Evolutionary conservation across 2,888 invertebrate species (phyloP).

Genomic region (Macrostomum cliftonense): DNA sequence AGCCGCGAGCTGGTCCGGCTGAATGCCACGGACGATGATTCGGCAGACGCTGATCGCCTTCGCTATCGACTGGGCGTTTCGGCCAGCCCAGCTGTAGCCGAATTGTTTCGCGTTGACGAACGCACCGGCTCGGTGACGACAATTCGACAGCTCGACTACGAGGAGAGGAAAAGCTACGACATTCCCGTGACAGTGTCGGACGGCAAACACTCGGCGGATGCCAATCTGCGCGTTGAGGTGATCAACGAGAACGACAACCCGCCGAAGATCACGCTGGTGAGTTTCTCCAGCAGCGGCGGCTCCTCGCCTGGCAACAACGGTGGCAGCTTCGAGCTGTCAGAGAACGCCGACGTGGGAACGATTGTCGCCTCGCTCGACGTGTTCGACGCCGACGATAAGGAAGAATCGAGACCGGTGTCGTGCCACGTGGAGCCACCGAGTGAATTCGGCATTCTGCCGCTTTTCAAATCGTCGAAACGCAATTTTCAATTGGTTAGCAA

Average conservation of each 20-base stretch:
- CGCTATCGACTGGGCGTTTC: constrained; percentile 5
- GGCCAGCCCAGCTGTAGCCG: not conserved
- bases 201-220: constrained; percentile 8
- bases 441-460: constrained; percentile 1
- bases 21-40: constrained; percentile 5
- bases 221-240: constrained; percentile 4
- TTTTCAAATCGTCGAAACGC: not conserved
- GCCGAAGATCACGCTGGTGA: constrained; percentile 1
- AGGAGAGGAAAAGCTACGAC: constrained; percentile 3
- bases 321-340: constrained; percentile 1
- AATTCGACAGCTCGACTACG: constrained; percentile 5
- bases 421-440: not conserved
- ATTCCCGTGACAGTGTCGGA: constrained; percentile 9
- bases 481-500: not conserved
- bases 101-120: constrained; percentile 4
- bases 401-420: not conserved
- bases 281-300: not conserved
- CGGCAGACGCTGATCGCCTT: constrained; percentile 2
- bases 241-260: constrained; percentile 9
- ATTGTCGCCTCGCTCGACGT: constrained; percentile 6
- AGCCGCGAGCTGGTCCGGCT: constrained; percentile 3
- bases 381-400: constrained; percentile 5
- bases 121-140: constrained; percentile 1
- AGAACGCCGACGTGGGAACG: constrained; percentile 2
- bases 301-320: not conserved